Evolutionary conservation across 2,888 invertebrate genomes (phyloP).

Genomic region (Drepanosiphum platanoidis): DNA sequence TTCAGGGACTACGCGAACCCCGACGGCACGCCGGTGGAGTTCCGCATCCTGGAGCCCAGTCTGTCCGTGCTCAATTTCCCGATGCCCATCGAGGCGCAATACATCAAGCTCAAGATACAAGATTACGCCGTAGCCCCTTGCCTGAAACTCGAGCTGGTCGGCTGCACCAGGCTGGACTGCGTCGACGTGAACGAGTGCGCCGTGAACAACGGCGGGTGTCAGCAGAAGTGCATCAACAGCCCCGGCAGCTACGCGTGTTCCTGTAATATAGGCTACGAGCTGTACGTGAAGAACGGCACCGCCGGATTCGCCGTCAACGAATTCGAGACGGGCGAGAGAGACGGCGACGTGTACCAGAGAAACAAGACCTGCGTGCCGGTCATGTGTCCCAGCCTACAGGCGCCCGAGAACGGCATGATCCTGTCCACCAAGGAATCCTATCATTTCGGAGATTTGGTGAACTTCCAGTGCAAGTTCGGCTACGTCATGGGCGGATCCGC

Average conservation of each 20-base stretch:
- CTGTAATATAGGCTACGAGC: conserved; percentile 91
- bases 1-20: conserved; percentile 93
- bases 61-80: conserved; percentile 91
- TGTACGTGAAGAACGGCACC: conserved; percentile 88
- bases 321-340: conserved; percentile 86
- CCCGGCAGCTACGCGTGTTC: conserved; percentile 88
- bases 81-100: conserved; percentile 90
- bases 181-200: conserved; percentile 89
- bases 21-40: conserved; percentile 92
- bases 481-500: conserved; percentile 90
- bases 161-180: conserved; percentile 89
- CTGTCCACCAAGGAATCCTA: conserved; percentile 83
- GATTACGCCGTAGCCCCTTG: conserved; percentile 91
- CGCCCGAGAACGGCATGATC: conserved; percentile 87
- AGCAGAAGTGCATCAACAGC: conserved; percentile 90
- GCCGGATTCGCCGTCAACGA: conserved; percentile 84
- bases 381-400: conserved; percentile 81
- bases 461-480: conserved; percentile 94
- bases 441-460: conserved; percentile 89
- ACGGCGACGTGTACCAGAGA: conserved; percentile 87
- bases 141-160: conserved; percentile 89
- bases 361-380: conserved; percentile 96
- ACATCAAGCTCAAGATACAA: conserved; percentile 84
- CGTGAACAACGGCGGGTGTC: conserved; percentile 88
- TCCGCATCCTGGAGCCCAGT: conserved; percentile 87